Conservation (phyloP, 2,888 invertebrate species). For the Globia sparganii region DNA sequence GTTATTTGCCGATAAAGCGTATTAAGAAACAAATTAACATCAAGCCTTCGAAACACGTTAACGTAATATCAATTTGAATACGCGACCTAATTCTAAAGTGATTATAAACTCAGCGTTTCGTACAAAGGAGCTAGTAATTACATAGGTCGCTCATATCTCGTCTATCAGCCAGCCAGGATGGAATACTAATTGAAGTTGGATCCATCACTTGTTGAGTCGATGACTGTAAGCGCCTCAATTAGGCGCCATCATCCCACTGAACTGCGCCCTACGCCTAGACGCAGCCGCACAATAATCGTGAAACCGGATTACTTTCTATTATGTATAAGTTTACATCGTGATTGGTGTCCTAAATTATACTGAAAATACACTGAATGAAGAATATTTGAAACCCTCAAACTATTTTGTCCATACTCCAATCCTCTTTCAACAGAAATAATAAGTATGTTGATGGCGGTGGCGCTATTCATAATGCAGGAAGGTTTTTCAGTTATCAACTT, state of each 20-base stretch:
- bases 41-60: too few relatives aligned
- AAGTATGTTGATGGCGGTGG: background rate
- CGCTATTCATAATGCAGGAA: background rate
- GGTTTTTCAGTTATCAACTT: background rate
- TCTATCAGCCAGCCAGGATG: constrained; percentile 18
- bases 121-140: constrained; percentile 31
- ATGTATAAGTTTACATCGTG: background rate
- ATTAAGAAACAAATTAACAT: background rate
- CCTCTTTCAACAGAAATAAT: background rate
- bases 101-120: constrained; percentile 28
- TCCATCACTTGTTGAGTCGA: constrained; percentile 54
- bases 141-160: constrained; percentile 23
- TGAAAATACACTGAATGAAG: background rate
- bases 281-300: background rate
- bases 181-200: constrained; percentile 54
- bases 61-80: constrained; percentile 1
- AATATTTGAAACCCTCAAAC: background rate
- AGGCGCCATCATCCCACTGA: constrained; percentile 8
- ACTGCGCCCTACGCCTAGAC: background rate
- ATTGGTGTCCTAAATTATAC: background rate
- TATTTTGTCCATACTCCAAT: too few relatives aligned
- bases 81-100: constrained; percentile 23
- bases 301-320: constrained; percentile 7
- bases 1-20: background rate
- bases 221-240: constrained; percentile 28